phyloP scores from a whole-genome alignment of 2,113 vertebrate genomes.

The Hippocampus abdominalis region DNA sequence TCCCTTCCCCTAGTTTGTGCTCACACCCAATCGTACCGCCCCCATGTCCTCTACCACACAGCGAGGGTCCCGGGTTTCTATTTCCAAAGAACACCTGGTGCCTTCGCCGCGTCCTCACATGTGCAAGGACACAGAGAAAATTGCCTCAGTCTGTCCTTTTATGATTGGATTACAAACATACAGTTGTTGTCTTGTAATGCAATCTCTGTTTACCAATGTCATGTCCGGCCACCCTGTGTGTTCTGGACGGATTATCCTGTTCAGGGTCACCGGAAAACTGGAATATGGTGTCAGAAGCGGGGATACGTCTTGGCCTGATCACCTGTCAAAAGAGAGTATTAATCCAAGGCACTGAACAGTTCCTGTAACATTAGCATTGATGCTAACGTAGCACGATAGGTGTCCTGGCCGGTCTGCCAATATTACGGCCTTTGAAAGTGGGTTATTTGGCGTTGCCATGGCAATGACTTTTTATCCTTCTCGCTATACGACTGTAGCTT shows the following conservation, averaged over 20 bases:
- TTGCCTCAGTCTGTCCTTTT: constrained; percentile 37
- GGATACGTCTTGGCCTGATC: background rate
- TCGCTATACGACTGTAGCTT: background rate
- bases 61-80: constrained; percentile 58
- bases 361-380: background rate
- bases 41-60: constrained; percentile 50
- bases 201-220: constrained; percentile 37
- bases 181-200: constrained; percentile 46
- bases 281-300: background rate
- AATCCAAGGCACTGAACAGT: background rate
- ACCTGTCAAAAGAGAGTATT: background rate
- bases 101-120: constrained; percentile 54
- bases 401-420: background rate
- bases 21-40: constrained; percentile 64
- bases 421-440: background rate
- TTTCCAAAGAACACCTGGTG: constrained; percentile 73
- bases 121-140: constrained; percentile 53
- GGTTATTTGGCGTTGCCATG: background rate
- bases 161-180: constrained; percentile 53
- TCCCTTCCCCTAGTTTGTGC: constrained; percentile 63
- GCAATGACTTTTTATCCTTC: background rate
- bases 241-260: background rate
- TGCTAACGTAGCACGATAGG: background rate
- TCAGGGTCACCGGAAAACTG: background rate
- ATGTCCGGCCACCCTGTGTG: constrained; percentile 1